These are phyloP conservation scores for Standfussiana lucernea DNA, from an alignment of 2,888 invertebrate genomes.

Conservation along the genomic window DNA sequence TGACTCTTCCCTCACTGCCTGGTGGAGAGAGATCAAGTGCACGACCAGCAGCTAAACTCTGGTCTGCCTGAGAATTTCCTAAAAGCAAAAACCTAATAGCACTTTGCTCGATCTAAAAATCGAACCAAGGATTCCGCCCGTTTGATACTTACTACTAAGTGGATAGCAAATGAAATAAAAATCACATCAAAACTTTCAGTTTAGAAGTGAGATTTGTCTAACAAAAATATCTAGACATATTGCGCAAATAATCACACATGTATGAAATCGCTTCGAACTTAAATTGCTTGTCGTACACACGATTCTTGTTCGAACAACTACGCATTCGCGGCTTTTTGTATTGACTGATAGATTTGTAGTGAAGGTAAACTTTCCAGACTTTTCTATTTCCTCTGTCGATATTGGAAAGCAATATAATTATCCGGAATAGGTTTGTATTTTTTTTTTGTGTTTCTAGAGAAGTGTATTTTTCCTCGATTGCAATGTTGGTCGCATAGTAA, in stretches of 20 bases:
- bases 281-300: constrained; percentile 60
- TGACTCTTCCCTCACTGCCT: background rate
- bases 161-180: background rate
- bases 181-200: background rate
- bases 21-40: no score
- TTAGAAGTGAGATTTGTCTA: background rate
- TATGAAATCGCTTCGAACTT: constrained; percentile 48
- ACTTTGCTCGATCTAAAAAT: background rate
- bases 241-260: constrained; percentile 20
- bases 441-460: background rate
- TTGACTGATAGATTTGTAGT: constrained; percentile 33
- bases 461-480: background rate
- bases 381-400: constrained; percentile 37
- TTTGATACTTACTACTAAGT: background rate
- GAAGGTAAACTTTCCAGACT: constrained; percentile 34
- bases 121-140: background rate
- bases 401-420: constrained; percentile 37
- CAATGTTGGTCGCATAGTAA: no score
- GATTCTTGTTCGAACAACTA: constrained; percentile 30
- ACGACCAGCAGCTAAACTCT: background rate
- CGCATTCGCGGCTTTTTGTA: constrained; percentile 28
- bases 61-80: background rate
- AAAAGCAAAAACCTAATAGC: background rate
- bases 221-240: background rate
- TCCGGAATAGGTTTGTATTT: background rate